phyloP scores from a whole-genome alignment of 2,797 vertebrate species.

The Melopsittacus undulatus region DNA sequence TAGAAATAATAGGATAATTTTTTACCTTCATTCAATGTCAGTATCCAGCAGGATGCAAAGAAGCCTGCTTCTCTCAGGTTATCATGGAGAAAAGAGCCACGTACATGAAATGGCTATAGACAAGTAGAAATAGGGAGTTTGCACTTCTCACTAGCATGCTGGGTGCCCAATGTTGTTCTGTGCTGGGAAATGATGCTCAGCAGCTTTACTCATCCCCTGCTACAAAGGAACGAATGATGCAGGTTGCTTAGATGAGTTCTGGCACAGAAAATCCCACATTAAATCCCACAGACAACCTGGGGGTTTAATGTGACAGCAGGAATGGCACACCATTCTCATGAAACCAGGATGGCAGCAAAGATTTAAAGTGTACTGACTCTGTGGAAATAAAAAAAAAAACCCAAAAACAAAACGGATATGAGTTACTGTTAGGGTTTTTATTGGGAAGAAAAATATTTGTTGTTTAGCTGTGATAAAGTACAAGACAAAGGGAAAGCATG shows the following conservation, averaged over 20 bases:
- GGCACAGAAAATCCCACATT: neutral
- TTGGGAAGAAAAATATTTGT: neutral
- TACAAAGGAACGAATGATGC: rapidly evolving
- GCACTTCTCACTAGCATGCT: rapidly evolving
- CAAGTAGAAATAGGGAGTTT: neutral
- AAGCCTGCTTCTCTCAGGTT: neutral
- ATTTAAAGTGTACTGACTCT: neutral
- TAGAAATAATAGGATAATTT: neutral
- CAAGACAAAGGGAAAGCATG: neutral
- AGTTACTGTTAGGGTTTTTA: neutral
- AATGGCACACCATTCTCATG: rapidly evolving
- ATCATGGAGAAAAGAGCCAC: neutral
- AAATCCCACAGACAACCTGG: neutral
- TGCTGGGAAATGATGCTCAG: neutral
- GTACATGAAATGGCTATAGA: rapidly evolving
- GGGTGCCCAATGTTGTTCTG: neutral
- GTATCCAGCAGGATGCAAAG: neutral
- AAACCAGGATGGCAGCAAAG: neutral
- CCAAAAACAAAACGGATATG: no score
- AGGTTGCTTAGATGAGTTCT: neutral
- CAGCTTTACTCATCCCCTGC: neutral
- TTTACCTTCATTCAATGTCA: neutral
- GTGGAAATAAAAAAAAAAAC: no score
- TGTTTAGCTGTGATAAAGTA: neutral
- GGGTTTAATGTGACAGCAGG: neutral